A percentile compares a stretch with the other conserved stretches of the same genome.
phyloP scores from a whole-genome alignment of 2,888 invertebrate genomes.

The Encarsia formosa region DNA sequence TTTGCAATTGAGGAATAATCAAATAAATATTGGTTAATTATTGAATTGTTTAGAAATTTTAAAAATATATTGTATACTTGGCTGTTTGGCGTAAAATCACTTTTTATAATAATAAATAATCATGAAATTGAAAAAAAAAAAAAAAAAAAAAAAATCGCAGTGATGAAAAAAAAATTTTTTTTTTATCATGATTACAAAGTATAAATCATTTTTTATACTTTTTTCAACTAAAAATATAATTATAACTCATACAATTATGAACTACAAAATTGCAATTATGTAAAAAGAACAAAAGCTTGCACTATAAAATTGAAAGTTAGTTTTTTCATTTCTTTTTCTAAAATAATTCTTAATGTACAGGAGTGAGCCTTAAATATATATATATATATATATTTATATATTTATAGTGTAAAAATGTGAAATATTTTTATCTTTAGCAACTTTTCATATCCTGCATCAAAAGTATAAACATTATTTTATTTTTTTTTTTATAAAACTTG shows the following conservation, averaged over 20 bases:
- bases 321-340: conserved; percentile 7
- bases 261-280: conserved; percentile 1
- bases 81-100: no score
- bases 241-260: conserved; percentile 1
- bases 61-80: no score
- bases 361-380: conserved; percentile 22
- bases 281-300: conserved; percentile 14
- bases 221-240: conserved; percentile 5
- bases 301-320: not conserved
- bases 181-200: conserved; percentile 1
- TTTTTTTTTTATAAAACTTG: conserved; percentile 15
- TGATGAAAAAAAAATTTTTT: conserved; percentile 5
- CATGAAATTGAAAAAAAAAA: no score
- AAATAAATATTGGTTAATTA: no score
- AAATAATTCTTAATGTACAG: conserved; percentile 3
- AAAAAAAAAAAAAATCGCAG: conserved; percentile 8
- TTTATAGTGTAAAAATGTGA: conserved; percentile 6
- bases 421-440: not conserved
- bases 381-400: not conserved
- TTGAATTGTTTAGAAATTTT: no score
- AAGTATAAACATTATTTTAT: conserved; percentile 9
- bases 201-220: conserved; percentile 5
- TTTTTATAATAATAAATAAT: no score
- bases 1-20: no score
- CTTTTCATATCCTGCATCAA: not conserved